phyloP scores from a whole-genome alignment of 2,888 invertebrate genomes.

The Heliconius hortense region DNA sequence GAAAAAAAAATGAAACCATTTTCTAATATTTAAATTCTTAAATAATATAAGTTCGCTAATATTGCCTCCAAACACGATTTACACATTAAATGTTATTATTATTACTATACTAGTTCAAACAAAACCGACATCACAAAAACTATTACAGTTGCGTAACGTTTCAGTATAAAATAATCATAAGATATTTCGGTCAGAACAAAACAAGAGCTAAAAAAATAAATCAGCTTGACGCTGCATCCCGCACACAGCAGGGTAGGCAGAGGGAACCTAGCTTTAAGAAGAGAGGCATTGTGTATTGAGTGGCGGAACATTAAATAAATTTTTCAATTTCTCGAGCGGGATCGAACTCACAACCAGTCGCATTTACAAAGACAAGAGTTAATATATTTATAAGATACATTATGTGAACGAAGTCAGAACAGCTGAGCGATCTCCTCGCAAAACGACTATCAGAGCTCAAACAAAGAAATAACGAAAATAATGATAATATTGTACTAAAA shows the following conservation, averaged over 20 bases:
- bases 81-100: background rate
- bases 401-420: background rate
- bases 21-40: background rate
- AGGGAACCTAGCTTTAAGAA: too few species aligned
- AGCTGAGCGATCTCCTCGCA: constrained; percentile 13
- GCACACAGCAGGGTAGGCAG: too few species aligned
- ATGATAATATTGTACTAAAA: constrained; percentile 5
- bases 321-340: too few species aligned
- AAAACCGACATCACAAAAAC: background rate
- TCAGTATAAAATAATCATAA: constrained; percentile 5
- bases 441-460: background rate
- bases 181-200: constrained; percentile 1
- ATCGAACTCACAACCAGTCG: too few species aligned
- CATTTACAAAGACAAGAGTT: background rate
- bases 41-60: background rate
- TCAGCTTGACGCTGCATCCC: too few species aligned
- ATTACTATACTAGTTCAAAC: background rate
- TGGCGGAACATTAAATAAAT: too few species aligned
- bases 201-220: background rate
- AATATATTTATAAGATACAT: constrained; percentile 7
- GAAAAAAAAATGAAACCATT: background rate
- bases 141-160: constrained; percentile 4
- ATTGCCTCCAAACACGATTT: constrained; percentile 10
- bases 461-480: constrained; percentile 19
- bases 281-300: too few species aligned